Conservation (phyloP, 2,113 vertebrate species). For the Thryonomys swinderianus region DNA sequence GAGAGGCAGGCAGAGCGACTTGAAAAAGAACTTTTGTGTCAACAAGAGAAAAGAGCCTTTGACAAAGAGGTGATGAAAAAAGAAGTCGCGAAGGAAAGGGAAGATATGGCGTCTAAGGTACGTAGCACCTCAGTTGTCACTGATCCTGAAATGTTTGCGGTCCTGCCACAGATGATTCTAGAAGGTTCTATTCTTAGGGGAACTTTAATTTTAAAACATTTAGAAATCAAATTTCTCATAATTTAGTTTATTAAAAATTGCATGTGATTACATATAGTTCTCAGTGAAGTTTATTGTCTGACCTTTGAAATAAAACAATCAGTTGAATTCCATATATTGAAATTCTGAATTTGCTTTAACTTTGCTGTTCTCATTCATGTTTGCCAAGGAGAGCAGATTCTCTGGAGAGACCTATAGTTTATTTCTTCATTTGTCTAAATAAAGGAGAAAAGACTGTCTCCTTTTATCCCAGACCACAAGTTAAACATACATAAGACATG, state of each 20-base stretch:
- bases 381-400: not conserved
- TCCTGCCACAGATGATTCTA: fast-evolving
- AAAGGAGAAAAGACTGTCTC: not conserved
- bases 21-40: constrained; percentile 87
- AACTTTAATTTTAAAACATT: not conserved
- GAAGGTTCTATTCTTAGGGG: not conserved
- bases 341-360: not conserved
- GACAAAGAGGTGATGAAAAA: constrained; percentile 88
- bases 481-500: not conserved
- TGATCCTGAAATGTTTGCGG: not conserved
- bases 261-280: not conserved
- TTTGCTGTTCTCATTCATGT: not conserved
- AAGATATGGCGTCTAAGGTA: constrained; percentile 89
- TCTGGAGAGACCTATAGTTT: not conserved
- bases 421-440: constrained; percentile 12
- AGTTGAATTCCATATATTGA: not conserved
- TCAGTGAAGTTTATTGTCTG: not conserved
- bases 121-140: not conserved
- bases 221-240: not conserved
- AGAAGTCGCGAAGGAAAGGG: constrained; percentile 90
- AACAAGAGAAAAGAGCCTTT: constrained; percentile 87
- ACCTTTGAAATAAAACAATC: not conserved
- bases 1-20: constrained; percentile 88
- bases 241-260: not conserved
- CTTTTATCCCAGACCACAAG: not conserved